Conservation (phyloP, 2,888 invertebrate species). For the Petrophora chlorosata region DNA sequence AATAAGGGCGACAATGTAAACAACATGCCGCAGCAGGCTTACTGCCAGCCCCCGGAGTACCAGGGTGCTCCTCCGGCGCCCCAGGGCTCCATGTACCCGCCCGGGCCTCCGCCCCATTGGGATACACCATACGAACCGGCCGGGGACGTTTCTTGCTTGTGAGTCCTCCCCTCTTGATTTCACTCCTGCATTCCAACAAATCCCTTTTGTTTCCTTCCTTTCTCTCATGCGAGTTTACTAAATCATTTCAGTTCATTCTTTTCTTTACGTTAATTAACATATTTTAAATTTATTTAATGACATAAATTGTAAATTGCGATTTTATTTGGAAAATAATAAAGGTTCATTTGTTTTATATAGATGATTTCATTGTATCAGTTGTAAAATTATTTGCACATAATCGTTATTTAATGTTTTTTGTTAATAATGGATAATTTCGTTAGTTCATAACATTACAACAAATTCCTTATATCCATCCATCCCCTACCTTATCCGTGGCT, state of each 20-base stretch:
- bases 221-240: conserved; percentile 15
- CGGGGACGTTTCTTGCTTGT: conserved; percentile 81
- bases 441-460: conserved; percentile 23
- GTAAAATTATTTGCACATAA: no score
- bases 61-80: conserved; percentile 58
- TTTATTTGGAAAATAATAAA: no score
- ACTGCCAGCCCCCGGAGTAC: conserved; percentile 72
- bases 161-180: conserved; percentile 76
- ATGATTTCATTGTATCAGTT: no score
- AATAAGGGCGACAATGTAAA: conserved; percentile 82
- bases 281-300: no score
- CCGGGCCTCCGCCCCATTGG: conserved; percentile 66
- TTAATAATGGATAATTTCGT: background rate
- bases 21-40: conserved; percentile 75
- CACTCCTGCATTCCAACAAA: conserved; percentile 51
- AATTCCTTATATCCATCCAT: conserved; percentile 28
- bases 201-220: conserved; percentile 36
- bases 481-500: conserved; percentile 58
- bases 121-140: conserved; percentile 79
- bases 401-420: no score
- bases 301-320: no score
- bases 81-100: conserved; percentile 64
- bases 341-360: no score
- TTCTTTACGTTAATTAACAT: no score
- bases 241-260: background rate